A percentile compares a stretch with the other conserved stretches of the same genome.
phyloP scores from a whole-genome alignment of 2,113 vertebrate genomes.

The Dasyornis broadbenti region DNA sequence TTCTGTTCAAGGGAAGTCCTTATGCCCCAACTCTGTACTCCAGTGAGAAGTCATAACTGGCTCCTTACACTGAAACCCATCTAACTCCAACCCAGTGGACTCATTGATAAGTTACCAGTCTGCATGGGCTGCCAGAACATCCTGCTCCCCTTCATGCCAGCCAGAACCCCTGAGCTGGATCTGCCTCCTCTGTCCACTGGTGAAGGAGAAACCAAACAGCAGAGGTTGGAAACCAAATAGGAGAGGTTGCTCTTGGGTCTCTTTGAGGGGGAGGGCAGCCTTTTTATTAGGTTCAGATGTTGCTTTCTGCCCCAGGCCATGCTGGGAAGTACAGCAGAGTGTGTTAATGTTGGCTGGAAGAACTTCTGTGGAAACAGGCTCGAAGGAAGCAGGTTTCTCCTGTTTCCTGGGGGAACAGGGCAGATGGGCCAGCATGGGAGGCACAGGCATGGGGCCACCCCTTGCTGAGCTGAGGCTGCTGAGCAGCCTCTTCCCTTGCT shows the following conservation, averaged over 20 bases:
- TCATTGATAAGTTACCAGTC: background rate
- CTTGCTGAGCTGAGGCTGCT: background rate
- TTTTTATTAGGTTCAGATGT: constrained; percentile 51
- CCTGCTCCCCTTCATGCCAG: background rate
- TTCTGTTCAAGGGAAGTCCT: background rate
- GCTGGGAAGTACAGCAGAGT: constrained; percentile 25
- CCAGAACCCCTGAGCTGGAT: background rate
- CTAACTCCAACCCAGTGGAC: background rate
- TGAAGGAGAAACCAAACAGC: background rate
- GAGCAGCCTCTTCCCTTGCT: background rate
- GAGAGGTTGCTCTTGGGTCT: constrained; percentile 11
- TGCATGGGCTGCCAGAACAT: background rate
- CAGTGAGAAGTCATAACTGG: background rate
- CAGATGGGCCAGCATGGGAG: background rate
- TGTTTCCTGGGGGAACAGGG: background rate
- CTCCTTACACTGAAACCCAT: background rate
- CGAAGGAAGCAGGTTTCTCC: background rate
- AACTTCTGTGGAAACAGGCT: background rate
- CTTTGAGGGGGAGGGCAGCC: background rate
- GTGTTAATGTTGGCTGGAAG: constrained; percentile 43
- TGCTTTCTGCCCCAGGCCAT: background rate
- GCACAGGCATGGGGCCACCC: background rate
- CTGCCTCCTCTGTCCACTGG: background rate
- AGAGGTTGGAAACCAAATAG: background rate
- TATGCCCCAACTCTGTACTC: background rate